These are phyloP conservation scores for Philereme vetulata DNA, from an alignment of 2,888 invertebrate species.

Conservation along the genomic window DNA sequence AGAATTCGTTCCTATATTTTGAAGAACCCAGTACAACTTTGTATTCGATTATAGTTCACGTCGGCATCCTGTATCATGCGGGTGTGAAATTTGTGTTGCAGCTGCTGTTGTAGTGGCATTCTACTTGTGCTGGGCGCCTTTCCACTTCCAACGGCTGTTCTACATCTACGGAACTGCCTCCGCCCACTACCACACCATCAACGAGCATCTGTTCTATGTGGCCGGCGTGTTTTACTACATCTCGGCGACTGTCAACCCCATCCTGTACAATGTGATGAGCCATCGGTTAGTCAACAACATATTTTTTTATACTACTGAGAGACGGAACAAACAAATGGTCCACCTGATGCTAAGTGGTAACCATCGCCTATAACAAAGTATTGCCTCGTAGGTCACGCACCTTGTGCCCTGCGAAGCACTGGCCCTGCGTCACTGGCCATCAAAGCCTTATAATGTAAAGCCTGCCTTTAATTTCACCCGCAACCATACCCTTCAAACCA, in stretches of 20 bases:
- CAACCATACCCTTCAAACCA: no score
- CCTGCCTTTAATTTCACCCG: no score
- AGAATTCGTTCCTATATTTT: no score
- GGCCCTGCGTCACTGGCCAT: no score
- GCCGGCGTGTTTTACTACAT: constrained; percentile 93
- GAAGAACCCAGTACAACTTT: no score
- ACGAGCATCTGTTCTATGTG: constrained; percentile 91
- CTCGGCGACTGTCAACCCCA: constrained; percentile 93
- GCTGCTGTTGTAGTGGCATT: constrained; percentile 97
- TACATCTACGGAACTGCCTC: constrained; percentile 88
- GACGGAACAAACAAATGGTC: no score
- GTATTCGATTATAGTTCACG: no score
- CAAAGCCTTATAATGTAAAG: no score
- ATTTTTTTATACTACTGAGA: background rate
- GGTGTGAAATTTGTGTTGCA: constrained; percentile 62
- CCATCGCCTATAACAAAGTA: no score
- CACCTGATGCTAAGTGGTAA: no score
- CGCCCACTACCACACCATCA: constrained; percentile 86
- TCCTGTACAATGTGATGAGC: constrained; percentile 93
- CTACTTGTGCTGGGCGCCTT: constrained; percentile 98
- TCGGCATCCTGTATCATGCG: no score
- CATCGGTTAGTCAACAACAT: constrained; percentile 60
- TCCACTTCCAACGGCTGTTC: constrained; percentile 95
- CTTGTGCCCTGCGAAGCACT: background rate
- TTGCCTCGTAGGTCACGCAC: no score